Conservation (phyloP, 2,797 vertebrate species). For the Myotis myotis region DNA sequence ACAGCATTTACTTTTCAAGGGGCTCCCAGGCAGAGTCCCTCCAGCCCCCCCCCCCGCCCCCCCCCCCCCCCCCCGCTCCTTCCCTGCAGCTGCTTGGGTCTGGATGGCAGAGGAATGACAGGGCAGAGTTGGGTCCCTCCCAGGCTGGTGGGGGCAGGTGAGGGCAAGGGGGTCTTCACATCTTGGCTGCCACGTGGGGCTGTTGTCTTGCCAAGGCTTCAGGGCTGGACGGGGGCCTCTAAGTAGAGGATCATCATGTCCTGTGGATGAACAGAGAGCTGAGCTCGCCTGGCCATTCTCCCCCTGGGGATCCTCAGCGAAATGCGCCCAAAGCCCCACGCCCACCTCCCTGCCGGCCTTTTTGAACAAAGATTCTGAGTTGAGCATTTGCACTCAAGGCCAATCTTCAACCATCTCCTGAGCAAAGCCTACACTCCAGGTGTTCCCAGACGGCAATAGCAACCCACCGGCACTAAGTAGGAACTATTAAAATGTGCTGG, state of each 20-base stretch:
- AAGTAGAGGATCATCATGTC: slow-evolving; percentile 50
- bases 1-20: slow-evolving; percentile 82
- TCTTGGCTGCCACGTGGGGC: neutral
- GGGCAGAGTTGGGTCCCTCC: neutral
- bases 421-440: slow-evolving; percentile 7
- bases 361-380: neutral
- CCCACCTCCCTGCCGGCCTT: neutral
- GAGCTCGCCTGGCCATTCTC: neutral
- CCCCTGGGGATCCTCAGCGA: slow-evolving; percentile 15
- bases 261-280: slow-evolving; percentile 35
- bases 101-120: neutral
- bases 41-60: neutral
- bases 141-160: neutral
- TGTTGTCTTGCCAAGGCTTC: neutral
- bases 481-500: neutral
- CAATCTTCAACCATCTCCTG: neutral
- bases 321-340: neutral
- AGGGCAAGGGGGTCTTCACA: neutral
- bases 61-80: neutral
- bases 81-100: slow-evolving; percentile 67
- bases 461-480: neutral
- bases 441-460: neutral
- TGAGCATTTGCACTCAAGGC: neutral
- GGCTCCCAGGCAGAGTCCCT: slow-evolving; percentile 67
- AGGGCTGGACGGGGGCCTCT: neutral